Percentiles rank a stretch among this genome's conserved stretches.
phyloP scores from a whole-genome alignment of 1,140 invertebrate genomes.

The Thaumetopoea pityocampa region DNA sequence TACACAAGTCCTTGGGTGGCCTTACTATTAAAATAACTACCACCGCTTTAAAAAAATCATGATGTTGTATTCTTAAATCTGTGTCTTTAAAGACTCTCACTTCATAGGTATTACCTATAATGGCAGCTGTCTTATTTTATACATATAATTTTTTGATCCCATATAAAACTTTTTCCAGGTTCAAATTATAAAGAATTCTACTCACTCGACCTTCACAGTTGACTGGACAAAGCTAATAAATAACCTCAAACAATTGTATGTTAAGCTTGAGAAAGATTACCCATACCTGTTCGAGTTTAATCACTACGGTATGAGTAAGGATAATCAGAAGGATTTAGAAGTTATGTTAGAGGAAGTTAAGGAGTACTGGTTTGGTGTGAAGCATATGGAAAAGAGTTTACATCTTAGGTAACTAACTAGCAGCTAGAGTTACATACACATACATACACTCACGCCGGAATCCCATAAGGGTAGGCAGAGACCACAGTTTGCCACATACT shows the following conservation, averaged over 20 bases:
- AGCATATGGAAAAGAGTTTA: constrained; percentile 36
- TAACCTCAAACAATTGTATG: constrained; percentile 47
- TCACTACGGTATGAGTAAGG: constrained; percentile 44
- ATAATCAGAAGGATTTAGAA: constrained; percentile 17
- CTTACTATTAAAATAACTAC: too few species aligned
- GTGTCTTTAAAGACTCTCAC: too few species aligned
- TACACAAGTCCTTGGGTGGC: too few species aligned
- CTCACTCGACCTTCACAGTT: constrained; percentile 31
- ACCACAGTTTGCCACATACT: too few species aligned
- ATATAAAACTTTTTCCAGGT: constrained; percentile 32
- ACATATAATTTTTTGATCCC: neutral
- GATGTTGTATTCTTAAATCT: too few species aligned
- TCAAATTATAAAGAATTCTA: constrained; percentile 28
- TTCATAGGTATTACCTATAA: too few species aligned
- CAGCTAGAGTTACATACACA: neutral
- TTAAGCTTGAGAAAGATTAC: constrained; percentile 46
- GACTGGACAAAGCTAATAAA: constrained; percentile 62
- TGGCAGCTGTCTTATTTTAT: too few species aligned
- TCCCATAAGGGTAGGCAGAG: too few species aligned
- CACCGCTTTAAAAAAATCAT: too few species aligned
- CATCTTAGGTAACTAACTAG: constrained; percentile 39
- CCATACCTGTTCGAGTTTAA: constrained; percentile 55
- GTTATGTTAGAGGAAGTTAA: constrained; percentile 28
- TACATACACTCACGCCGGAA: neutral
- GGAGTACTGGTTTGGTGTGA: constrained; percentile 48